These are phyloP conservation scores for Danio choprae DNA, from an alignment of 2,797 vertebrate species.

Conservation along the genomic window DNA sequence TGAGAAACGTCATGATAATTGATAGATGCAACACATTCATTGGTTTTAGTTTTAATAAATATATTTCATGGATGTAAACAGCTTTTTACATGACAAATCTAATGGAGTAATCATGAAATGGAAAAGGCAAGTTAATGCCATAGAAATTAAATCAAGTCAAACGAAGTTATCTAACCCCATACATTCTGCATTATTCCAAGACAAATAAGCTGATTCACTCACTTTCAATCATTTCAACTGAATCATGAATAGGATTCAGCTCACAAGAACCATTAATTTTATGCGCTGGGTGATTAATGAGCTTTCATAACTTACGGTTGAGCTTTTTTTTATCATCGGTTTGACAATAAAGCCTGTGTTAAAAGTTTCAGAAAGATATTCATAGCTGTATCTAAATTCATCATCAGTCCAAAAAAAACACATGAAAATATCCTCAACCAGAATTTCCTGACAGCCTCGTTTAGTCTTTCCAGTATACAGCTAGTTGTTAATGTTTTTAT, in stretches of 20 bases:
- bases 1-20: background rate
- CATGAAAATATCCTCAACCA: conserved; percentile 42
- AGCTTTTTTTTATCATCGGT: background rate
- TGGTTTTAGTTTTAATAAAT: no score
- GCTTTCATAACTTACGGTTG: background rate
- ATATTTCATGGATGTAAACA: background rate
- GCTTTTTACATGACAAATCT: background rate
- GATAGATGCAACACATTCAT: background rate
- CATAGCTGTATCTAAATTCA: background rate
- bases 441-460: conserved; percentile 50
- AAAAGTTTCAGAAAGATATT: background rate
- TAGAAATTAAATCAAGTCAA: background rate
- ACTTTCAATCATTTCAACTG: background rate
- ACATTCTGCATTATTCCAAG: background rate
- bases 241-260: background rate
- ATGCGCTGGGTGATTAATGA: no score
- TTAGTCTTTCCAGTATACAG: conserved; percentile 8
- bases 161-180: background rate
- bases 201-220: background rate
- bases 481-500: conserved; percentile 5
- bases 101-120: background rate
- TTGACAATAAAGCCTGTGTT: background rate
- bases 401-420: background rate
- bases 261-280: background rate
- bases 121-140: background rate